Percentiles rank a stretch among this genome's conserved stretches.
phyloP scores from a whole-genome alignment of 1,140 invertebrate species.

The Pseudomyrmex dendroicus region DNA sequence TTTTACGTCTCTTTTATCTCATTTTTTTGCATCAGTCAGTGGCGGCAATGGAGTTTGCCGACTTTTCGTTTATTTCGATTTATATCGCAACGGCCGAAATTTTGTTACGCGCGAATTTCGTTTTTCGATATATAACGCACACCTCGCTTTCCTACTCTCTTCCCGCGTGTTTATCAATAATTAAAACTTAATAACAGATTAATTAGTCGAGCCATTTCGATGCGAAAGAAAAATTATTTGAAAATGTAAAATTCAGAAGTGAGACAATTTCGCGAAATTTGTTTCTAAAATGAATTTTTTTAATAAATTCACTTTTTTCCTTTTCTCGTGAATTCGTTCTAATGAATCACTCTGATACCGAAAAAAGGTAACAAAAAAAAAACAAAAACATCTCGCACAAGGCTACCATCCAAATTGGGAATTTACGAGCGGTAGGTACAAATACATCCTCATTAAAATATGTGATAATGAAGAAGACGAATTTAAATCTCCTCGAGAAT shows the following conservation, averaged over 20 bases:
- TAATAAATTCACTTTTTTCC: not conserved
- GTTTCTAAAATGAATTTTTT: not conserved
- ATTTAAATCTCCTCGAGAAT: conserved; percentile 8
- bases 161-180: not conserved
- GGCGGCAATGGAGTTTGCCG: conserved; percentile 29
- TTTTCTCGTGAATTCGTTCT: not conserved
- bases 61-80: conserved; percentile 16
- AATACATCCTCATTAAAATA: not conserved
- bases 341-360: not conserved
- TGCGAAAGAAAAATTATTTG: not conserved
- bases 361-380: too few relatives aligned
- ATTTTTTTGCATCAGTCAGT: conserved; percentile 40
- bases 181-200: not conserved
- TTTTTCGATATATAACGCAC: too few relatives aligned
- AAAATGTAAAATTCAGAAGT: not conserved
- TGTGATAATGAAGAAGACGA: not conserved
- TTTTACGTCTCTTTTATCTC: conserved; percentile 42
- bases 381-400: not conserved
- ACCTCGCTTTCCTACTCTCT: not conserved
- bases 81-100: conserved; percentile 28
- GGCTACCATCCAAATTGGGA: not conserved
- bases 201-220: not conserved
- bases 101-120: not conserved
- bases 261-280: not conserved
- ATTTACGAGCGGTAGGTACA: not conserved